Conservation (phyloP, 1,140 invertebrate genomes). For the Cydia fagiglandana region DNA sequence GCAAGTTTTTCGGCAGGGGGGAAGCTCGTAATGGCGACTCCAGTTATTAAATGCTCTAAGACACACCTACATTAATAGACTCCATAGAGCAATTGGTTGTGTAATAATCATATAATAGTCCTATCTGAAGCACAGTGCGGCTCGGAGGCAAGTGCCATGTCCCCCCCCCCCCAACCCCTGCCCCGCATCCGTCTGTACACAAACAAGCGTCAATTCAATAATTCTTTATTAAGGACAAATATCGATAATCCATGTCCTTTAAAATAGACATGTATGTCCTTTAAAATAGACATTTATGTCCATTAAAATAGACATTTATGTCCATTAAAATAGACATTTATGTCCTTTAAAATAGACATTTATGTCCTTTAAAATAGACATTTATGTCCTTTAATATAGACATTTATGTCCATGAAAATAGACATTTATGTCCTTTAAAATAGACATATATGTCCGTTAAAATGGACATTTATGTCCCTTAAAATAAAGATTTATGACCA, state of each 20-base stretch:
- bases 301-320: no score
- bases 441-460: not conserved
- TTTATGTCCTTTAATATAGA: not conserved
- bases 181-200: not conserved
- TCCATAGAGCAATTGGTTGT: no score
- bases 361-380: no score
- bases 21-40: no score
- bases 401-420: not conserved
- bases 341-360: not conserved
- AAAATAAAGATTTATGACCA: no score
- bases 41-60: no score
- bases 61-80: no score
- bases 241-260: not conserved
- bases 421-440: no score
- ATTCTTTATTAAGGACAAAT: not conserved
- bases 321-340: no score
- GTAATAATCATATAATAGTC: not conserved
- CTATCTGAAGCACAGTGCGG: not conserved
- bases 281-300: not conserved
- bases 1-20: no score
- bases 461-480: not conserved
- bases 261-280: not conserved
- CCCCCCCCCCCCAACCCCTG: conserved; percentile 11
- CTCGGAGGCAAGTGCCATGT: conserved; percentile 19
- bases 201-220: not conserved